Base-by-base conservation (phyloP, 2,113 vertebrate species). In the Ailurus styani region DNA sequence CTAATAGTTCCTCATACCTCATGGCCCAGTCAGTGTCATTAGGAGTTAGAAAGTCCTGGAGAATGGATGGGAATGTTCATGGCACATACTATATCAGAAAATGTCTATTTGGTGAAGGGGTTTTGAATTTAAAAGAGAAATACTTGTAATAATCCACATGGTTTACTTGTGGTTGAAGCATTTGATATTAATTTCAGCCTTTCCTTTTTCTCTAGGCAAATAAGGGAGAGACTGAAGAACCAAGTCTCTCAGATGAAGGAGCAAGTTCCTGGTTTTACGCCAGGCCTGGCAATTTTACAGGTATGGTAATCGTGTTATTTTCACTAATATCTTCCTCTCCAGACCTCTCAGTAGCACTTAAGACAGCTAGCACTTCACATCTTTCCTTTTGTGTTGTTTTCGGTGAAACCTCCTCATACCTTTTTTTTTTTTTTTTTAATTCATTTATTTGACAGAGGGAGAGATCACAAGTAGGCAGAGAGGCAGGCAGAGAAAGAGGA, bases 281-380 rank as follows among this genome's bases (percentile, higher is more conserved):
- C 99, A 17, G 99, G 99, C 77, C 99, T 99, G 2, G 99, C 99
- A 70, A 99, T 99, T 98, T 97, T 99, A 93, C 99, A 99, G 99
- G 99, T 99, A 97, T 82, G 31, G 1, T 54, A 29, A 37, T 34
- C 6, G 31, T 64, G 0, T 75, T 70, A 13, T 82, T 90, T 91
- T 45, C 31, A 1, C 54, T 60, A 11, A 2, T n/a, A 3, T 7
- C 77, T 17, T 37, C 55, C 66, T 86, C 62, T 29, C 21, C 55
- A 20, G 62, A 1, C 68, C 50, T 91, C 13, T 57, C n/a, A 62
- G 0, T 40, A 60, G 55, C 42, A 25, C 20, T 47, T 45, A 70
- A 62, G 60, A 29, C 54, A 79, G 11, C 31, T 52, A 29, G 45
- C 64, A 68, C 40, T 18, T 42, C n/a, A 27, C 50, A 5, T 34